Evolutionary conservation across 1,140 invertebrate genomes (phyloP).

Genomic region (Drosophila tropicalis): DNA sequence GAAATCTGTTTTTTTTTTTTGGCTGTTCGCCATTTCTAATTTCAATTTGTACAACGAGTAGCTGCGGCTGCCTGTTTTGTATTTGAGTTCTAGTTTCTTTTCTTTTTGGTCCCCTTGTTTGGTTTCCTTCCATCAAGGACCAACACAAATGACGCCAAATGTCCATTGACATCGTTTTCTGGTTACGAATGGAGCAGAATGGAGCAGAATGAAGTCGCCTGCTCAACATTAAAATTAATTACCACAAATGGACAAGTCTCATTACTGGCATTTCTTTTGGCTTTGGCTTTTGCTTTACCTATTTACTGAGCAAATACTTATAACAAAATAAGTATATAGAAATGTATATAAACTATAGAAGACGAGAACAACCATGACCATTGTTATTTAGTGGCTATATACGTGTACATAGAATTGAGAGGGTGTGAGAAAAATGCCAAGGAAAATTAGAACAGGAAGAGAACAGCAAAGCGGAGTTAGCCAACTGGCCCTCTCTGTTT

Average conservation of each 20-base stretch:
- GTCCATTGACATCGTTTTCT: conserved; percentile 52
- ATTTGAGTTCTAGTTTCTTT: conserved; percentile 18
- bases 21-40: conserved; percentile 56
- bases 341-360: conserved; percentile 3
- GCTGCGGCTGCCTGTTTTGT: conserved; percentile 20
- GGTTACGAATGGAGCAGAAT: conserved; percentile 6
- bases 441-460: background rate
- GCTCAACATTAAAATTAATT: conserved; percentile 77
- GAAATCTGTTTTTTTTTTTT: background rate
- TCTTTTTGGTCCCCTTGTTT: conserved; percentile 17
- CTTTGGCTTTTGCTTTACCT: background rate
- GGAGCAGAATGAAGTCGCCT: conserved; percentile 19
- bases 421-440: background rate
- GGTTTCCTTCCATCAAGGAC: conserved; percentile 14
- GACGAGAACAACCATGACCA: conserved; percentile 24
- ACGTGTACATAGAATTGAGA: background rate
- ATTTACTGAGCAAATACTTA: conserved; percentile 25
- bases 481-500: background rate
- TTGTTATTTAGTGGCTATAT: conserved; percentile 43
- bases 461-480: conserved; percentile 6
- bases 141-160: conserved; percentile 44
- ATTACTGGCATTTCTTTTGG: conserved; percentile 55
- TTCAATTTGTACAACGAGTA: conserved; percentile 52
- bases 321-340: conserved; percentile 12
- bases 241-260: conserved; percentile 74